Conservation (phyloP, 2,888 invertebrate species). For the Sphecodes monilicornis region DNA sequence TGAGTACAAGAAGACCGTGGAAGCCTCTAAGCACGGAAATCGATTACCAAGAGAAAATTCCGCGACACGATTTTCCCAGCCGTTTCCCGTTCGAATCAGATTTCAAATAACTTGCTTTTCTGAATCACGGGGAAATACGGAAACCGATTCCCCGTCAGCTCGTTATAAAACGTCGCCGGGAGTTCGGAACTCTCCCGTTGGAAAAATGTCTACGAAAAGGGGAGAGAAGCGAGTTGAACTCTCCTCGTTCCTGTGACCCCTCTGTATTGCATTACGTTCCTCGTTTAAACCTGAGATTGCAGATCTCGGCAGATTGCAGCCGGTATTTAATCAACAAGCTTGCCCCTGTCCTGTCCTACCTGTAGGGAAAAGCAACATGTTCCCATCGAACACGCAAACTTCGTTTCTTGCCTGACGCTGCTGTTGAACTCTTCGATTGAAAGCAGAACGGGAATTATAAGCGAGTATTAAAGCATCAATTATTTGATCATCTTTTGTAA, state of each 20-base stretch:
- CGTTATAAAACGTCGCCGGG: neutral
- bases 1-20: neutral
- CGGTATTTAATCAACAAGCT: conserved; percentile 30
- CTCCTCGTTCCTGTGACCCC: neutral
- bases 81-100: neutral
- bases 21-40: neutral
- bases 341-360: neutral
- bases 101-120: neutral
- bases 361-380: conserved; percentile 15
- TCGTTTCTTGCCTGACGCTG: neutral
- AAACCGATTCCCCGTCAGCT: conserved; percentile 3
- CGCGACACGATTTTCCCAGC: neutral
- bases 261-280: conserved; percentile 37
- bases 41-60: neutral
- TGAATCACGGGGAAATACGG: neutral
- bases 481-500: too few relatives aligned
- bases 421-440: neutral
- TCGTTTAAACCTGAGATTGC: conserved; percentile 39
- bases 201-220: conserved; percentile 17
- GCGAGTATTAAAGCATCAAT: neutral
- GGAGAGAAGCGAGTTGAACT: neutral
- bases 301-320: conserved; percentile 25
- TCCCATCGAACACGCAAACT: neutral
- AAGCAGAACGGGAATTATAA: neutral
- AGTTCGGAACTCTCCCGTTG: neutral